Evolutionary conservation across 2,888 invertebrate species (phyloP).

Genomic region (Glomeris marginata): DNA sequence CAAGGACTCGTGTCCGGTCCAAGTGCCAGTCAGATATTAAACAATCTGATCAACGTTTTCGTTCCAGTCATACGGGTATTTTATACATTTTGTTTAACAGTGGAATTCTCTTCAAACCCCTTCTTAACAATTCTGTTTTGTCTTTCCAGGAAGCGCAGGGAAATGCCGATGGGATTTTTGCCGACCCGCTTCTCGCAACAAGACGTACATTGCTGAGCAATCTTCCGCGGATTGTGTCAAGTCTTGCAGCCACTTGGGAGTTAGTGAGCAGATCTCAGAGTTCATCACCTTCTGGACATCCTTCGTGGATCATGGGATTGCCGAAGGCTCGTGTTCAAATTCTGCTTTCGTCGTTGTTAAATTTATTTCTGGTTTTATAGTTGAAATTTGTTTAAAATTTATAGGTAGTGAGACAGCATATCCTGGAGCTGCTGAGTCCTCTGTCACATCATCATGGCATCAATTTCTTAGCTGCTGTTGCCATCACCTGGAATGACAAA

Average conservation of each 20-base stretch:
- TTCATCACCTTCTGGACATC: constrained; percentile 19
- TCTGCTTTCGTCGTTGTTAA: no score
- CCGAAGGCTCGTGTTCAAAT: constrained; percentile 35
- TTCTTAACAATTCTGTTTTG: no score
- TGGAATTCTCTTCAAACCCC: no score
- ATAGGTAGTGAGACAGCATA: constrained; percentile 56
- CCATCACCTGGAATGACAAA: constrained; percentile 67
- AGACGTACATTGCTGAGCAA: constrained; percentile 59
- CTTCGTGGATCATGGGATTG: constrained; percentile 29
- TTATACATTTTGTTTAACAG: no score
- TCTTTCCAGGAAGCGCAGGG: not conserved
- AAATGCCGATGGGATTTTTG: not conserved
- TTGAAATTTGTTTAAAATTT: not conserved
- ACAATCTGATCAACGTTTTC: constrained; percentile 65
- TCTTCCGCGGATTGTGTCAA: constrained; percentile 63
- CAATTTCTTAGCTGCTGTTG: constrained; percentile 64
- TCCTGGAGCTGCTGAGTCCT: constrained; percentile 68
- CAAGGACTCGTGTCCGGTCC: constrained; percentile 19
- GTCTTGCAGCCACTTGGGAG: constrained; percentile 64
- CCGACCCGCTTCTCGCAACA: constrained; percentile 41
- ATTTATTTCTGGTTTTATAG: not conserved
- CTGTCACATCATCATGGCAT: constrained; percentile 66
- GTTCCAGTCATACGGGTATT: constrained; percentile 38
- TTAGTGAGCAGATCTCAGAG: constrained; percentile 38
- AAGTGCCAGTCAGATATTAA: constrained; percentile 50